phyloP scores from a whole-genome alignment of 2,888 invertebrate species.

The Nycteola revayana region DNA sequence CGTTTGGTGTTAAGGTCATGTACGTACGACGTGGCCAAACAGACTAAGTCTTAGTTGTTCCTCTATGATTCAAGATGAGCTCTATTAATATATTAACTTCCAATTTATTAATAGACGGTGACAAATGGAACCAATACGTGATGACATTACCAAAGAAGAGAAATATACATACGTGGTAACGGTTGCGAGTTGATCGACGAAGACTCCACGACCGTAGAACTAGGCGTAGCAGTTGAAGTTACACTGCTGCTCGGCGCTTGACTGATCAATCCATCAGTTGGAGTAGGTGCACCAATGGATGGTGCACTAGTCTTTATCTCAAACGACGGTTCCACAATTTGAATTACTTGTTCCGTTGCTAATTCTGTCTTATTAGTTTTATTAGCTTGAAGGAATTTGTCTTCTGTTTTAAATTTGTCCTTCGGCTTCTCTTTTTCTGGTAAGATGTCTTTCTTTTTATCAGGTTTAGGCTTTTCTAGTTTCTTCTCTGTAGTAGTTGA shows the following conservation, averaged over 20 bases:
- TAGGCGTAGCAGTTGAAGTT: constrained; percentile 14
- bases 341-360: constrained; percentile 52
- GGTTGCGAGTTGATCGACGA: constrained; percentile 63
- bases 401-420: constrained; percentile 53
- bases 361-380: constrained; percentile 39
- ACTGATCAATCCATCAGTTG: constrained; percentile 56
- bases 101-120: no score
- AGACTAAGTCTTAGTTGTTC: no score
- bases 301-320: constrained; percentile 36
- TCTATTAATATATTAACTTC: no score
- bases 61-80: no score
- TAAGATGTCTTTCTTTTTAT: constrained; percentile 62
- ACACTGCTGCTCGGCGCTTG: constrained; percentile 41
- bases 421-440: constrained; percentile 54
- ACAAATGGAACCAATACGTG: no score
- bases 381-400: constrained; percentile 40
- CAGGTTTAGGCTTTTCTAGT: constrained; percentile 51
- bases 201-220: constrained; percentile 39
- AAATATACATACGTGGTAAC: constrained; percentile 54
- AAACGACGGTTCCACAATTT: constrained; percentile 59
- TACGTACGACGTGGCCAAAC: no score
- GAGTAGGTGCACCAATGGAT: constrained; percentile 53
- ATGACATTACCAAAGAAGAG: neutral
- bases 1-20: no score
- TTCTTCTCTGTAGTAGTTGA: constrained; percentile 33